A percentile compares a stretch with the other conserved stretches of the same genome.
Evolutionary conservation across 2,797 vertebrate species (phyloP).

Genomic region (Pangasius krempfi): DNA sequence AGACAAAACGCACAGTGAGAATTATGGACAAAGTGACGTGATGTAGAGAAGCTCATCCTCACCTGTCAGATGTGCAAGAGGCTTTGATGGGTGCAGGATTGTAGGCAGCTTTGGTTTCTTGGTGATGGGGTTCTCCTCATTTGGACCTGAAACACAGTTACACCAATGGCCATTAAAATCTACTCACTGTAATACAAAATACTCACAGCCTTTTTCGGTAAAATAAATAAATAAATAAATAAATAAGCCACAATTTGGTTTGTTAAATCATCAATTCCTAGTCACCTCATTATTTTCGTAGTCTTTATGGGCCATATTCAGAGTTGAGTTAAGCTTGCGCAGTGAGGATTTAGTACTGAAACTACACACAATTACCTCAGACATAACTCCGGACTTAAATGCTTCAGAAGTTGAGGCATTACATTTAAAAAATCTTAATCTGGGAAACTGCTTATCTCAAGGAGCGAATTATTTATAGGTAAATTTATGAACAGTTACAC

Average conservation of each 20-base stretch:
- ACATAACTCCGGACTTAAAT: background rate
- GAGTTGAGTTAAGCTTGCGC: background rate
- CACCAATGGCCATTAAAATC: background rate
- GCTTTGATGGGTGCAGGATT: conserved; percentile 64
- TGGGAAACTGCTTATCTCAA: background rate
- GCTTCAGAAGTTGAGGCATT: background rate
- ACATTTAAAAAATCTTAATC: background rate
- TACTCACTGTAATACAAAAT: background rate
- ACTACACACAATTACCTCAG: too few relatives aligned
- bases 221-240: background rate
- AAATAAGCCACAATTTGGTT: background rate
- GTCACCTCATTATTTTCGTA: background rate
- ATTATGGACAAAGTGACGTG: background rate
- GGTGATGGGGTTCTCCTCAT: accelerated
- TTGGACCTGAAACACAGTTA: background rate
- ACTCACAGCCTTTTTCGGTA: background rate
- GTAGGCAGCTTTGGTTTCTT: background rate
- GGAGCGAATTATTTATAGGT: background rate
- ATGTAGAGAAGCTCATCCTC: conserved; percentile 35
- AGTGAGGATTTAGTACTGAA: too few relatives aligned
- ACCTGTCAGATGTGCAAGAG: conserved; percentile 75
- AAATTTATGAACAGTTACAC: background rate
- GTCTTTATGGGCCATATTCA: background rate
- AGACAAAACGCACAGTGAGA: background rate
- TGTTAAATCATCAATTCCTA: background rate